Base-by-base conservation (phyloP, 2,888 invertebrate species). In the Eupithecia abbreviata region DNA sequence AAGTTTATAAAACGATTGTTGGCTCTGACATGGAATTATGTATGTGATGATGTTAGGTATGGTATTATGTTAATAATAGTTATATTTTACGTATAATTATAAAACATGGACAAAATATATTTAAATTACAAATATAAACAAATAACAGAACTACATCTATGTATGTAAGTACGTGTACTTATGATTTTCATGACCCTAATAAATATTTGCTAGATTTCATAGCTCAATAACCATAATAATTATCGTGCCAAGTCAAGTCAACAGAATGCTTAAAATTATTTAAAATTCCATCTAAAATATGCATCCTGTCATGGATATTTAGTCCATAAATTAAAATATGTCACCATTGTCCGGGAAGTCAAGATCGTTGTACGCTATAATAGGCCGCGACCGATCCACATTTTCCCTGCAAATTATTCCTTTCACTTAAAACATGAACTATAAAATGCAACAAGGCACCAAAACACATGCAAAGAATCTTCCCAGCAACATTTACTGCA, bases 301-400 rank as follows among this genome's bases (percentile, higher is more conserved):
- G 73, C 66, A 42, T 79, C 66, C 69, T 83, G 84, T 82, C 78
- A 84, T 78, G 79, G 76, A 66, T 80, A 82, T 84, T 80, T 84
- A 82, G 83, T 73, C 83, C 82, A 83, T 71, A 82, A 85, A 85
- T 95, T 96, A 97, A 93, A 97, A 97, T 91, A 97, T 96, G 91
- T 98, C 97, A 90, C 96, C 96, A 95, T 95, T 96, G 91, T 97
- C 97, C 94, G 97, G 97, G 92, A 97, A 97, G 96, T 98, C 98
- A 96, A 98, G 96, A 96, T 98, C 98, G 95, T 97, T 97, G 96
- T 98, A 98, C 92, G 97, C 97, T 93, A 98, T 96, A 92, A 98
- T 96, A 92, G 97, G 96, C 93, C 98, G 96, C 92, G 96, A 96
- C 86, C 96, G 96, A 91, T 96, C 96, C 96, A 96, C 94, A 91